Percentiles rank a stretch among this genome's conserved stretches.
Conservation (phyloP, 2,888 invertebrate genomes). For the Mycalesis mineus region DNA sequence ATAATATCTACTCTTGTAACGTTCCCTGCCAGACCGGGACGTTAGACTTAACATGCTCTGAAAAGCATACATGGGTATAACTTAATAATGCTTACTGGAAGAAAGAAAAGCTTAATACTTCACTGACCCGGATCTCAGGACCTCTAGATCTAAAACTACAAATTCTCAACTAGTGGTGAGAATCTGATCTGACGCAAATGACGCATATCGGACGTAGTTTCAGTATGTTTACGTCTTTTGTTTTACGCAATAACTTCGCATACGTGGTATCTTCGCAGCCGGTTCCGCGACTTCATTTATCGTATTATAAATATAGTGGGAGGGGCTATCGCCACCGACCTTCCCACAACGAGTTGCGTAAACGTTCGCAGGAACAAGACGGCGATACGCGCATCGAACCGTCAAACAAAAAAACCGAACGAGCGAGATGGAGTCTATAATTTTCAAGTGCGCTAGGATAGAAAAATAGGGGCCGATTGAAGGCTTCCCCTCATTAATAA, state of each 20-base stretch:
- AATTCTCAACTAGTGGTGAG: no score
- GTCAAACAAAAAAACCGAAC: constrained; percentile 49
- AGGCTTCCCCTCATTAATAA: constrained; percentile 76
- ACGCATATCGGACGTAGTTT: not conserved
- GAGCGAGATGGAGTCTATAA: constrained; percentile 60
- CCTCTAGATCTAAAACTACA: no score
- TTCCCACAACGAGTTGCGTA: constrained; percentile 60
- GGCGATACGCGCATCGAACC: constrained; percentile 53
- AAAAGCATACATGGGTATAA: no score
- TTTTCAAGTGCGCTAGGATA: constrained; percentile 70
- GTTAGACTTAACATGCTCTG: no score
- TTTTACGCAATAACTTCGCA: constrained; percentile 67
- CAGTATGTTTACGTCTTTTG: constrained; percentile 55
- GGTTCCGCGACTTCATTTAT: constrained; percentile 63
- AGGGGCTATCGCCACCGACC: constrained; percentile 64
- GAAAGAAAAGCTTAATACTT: no score
- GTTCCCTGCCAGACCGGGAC: no score
- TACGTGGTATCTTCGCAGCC: constrained; percentile 62
- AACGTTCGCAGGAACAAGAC: constrained; percentile 58
- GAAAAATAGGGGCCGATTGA: constrained; percentile 70
- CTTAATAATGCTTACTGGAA: no score
- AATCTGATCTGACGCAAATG: not conserved
- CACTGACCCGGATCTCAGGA: no score
- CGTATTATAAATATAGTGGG: constrained; percentile 75
- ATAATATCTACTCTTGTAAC: no score